These are phyloP conservation scores for Drosophila jambulina DNA, from an alignment of 1,140 invertebrate species.

Conservation along the genomic window DNA sequence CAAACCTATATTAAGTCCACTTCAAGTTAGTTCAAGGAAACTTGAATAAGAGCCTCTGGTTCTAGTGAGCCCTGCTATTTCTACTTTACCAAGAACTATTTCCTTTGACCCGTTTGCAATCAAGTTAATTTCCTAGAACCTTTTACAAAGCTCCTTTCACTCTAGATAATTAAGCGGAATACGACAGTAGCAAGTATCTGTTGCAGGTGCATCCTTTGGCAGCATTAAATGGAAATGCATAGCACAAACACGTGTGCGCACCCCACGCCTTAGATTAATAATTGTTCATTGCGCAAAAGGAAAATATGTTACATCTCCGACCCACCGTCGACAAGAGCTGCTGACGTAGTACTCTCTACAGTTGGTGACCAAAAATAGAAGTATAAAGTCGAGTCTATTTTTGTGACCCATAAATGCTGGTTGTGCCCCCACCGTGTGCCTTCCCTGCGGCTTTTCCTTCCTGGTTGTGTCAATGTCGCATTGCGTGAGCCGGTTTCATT, in stretches of 20 bases:
- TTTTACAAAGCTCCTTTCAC: background rate
- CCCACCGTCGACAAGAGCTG: slow-evolving; percentile 9
- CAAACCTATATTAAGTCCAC: background rate
- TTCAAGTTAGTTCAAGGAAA: background rate
- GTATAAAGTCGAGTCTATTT: slow-evolving; percentile 51
- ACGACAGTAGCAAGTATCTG: background rate
- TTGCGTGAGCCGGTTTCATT: slow-evolving; percentile 67
- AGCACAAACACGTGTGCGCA: slow-evolving; percentile 8
- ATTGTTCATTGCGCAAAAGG: slow-evolving; percentile 27
- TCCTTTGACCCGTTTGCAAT: background rate
- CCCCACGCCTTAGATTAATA: slow-evolving; percentile 28
- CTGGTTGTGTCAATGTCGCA: slow-evolving; percentile 39
- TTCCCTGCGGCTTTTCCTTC: slow-evolving; percentile 26
- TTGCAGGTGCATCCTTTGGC: slow-evolving; percentile 2
- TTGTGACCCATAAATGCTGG: slow-evolving; percentile 49
- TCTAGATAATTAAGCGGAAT: slow-evolving; percentile 13
- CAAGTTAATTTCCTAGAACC: background rate
- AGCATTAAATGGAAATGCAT: slow-evolving; percentile 4
- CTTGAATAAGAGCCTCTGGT: background rate
- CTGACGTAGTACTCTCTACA: slow-evolving; percentile 27
- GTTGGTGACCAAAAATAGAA: slow-evolving; percentile 53
- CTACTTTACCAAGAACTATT: background rate
- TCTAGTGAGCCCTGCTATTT: background rate
- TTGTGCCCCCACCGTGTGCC: slow-evolving; percentile 1
- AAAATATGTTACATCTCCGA: slow-evolving; percentile 20